phyloP scores from a whole-genome alignment of 2,888 invertebrate genomes.

The Drosophila fulvimacula region DNA sequence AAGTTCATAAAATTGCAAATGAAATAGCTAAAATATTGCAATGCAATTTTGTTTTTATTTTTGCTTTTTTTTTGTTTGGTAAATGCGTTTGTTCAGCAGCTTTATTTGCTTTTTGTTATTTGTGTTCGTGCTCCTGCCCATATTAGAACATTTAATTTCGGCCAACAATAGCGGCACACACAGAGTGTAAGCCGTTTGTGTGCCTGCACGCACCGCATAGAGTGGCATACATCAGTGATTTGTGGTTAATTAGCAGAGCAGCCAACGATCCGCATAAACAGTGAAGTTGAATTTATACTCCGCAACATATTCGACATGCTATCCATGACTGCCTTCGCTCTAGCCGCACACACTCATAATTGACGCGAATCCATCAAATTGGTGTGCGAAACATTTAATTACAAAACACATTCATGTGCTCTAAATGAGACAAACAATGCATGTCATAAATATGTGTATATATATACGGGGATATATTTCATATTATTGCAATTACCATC shows the following conservation, averaged over 20 bases:
- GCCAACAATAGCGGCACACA: not conserved
- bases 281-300: constrained; percentile 1
- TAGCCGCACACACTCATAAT: not conserved
- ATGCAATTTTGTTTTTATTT: constrained; percentile 13
- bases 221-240: constrained; percentile 27
- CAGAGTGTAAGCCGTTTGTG: not conserved
- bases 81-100: constrained; percentile 17
- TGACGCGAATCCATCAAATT: constrained; percentile 12
- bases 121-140: constrained; percentile 10
- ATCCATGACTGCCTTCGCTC: not conserved
- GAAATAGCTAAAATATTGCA: constrained; percentile 12
- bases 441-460: not conserved
- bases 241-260: constrained; percentile 28
- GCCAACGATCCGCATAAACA: constrained; percentile 12
- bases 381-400: constrained; percentile 7
- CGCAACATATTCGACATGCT: constrained; percentile 7
- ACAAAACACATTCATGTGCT: not conserved
- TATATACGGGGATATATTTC: not conserved
- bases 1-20: constrained; percentile 35
- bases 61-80: constrained; percentile 1
- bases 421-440: not conserved
- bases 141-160: constrained; percentile 23
- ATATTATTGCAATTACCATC: not conserved
- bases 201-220: constrained; percentile 14
- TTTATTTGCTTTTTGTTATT: constrained; percentile 11